These are phyloP conservation scores for Eonycteris spelaea DNA, from an alignment of 2,113 vertebrate species.

Conservation along the genomic window DNA sequence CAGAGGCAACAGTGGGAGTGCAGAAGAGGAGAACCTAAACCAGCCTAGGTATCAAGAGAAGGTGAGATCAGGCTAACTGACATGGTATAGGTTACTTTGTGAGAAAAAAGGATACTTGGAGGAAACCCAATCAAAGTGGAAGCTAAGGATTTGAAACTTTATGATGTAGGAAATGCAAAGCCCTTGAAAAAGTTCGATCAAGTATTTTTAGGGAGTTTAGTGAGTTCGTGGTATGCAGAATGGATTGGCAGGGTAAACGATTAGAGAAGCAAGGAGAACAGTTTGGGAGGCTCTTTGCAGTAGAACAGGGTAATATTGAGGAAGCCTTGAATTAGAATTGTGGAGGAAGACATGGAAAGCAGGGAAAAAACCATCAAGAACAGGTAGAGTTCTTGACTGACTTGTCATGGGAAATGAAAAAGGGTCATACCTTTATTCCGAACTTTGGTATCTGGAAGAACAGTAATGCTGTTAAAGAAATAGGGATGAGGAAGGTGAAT, in stretches of 20 bases:
- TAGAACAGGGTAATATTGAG: neutral
- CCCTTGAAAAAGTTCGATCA: neutral
- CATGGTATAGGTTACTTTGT: neutral
- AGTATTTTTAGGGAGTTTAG: neutral
- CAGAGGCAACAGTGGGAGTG: neutral
- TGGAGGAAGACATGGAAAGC: neutral
- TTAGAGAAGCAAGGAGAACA: conserved; percentile 2
- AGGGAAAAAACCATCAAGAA: neutral
- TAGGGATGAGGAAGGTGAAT: neutral
- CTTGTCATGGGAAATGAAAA: neutral
- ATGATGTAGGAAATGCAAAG: neutral
- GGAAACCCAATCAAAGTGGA: neutral
- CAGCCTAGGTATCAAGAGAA: neutral
- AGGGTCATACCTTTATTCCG: neutral
- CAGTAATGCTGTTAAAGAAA: neutral
- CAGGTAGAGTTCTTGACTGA: neutral
- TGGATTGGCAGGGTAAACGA: neutral
- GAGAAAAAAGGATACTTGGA: neutral
- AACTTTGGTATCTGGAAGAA: neutral
- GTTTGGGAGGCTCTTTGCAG: neutral
- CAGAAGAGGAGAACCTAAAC: neutral
- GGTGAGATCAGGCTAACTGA: neutral
- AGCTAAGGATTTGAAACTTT: conserved; percentile 1
- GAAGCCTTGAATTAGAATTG: conserved; percentile 9
- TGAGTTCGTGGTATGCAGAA: neutral